Conservation (phyloP, 2,113 vertebrate genomes). For the Centrocercus urophasianus region DNA sequence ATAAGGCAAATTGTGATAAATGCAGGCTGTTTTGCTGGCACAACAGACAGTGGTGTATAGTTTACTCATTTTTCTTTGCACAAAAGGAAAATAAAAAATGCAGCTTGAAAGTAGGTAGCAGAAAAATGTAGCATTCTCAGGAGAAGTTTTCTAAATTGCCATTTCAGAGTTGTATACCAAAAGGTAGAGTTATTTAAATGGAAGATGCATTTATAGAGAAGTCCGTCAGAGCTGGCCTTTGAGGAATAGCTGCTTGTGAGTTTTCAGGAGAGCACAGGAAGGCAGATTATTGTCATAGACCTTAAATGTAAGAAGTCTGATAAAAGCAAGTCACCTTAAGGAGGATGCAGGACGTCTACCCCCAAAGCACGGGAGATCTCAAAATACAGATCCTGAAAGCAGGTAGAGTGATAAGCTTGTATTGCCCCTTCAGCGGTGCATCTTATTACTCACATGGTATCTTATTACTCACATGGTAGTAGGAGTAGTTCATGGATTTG, state of each 20-base stretch:
- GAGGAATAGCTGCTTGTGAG: neutral
- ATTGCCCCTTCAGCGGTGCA: neutral
- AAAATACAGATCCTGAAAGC: neutral
- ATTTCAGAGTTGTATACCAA: neutral
- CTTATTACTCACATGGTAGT: neutral
- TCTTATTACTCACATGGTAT: neutral
- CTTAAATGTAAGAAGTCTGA: neutral
- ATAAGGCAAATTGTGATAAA: too few relatives aligned
- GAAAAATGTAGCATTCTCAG: neutral
- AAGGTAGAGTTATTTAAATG: neutral
- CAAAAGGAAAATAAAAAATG: neutral
- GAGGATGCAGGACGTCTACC: neutral
- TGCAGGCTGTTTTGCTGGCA: neutral
- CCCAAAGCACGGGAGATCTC: neutral
- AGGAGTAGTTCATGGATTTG: neutral
- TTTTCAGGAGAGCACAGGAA: neutral
- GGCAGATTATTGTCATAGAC: neutral
- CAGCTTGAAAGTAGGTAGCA: neutral
- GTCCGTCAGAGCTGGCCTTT: neutral
- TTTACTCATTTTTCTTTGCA: conserved; percentile 36
- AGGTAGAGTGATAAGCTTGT: rapidly evolving
- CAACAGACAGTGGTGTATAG: neutral
- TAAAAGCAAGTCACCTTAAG: neutral
- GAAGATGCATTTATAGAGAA: neutral
- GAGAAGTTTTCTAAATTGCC: neutral